These are phyloP conservation scores for Dione vanillae DNA, from an alignment of 2,888 invertebrate species.

Conservation along the genomic window DNA sequence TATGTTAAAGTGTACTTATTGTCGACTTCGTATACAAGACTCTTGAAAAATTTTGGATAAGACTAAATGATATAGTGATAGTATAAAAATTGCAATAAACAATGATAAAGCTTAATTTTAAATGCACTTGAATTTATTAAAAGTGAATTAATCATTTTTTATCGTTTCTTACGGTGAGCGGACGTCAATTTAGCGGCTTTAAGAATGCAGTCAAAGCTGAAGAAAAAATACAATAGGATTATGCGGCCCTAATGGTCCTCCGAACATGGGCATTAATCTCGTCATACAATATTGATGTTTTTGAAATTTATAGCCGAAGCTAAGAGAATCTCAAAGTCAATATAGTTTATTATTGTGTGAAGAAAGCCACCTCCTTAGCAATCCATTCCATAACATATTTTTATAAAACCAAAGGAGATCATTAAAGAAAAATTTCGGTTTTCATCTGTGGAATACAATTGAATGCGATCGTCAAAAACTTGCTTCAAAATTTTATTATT, in stretches of 20 bases:
- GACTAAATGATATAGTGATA: background rate
- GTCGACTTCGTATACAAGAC: background rate
- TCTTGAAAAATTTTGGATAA: background rate
- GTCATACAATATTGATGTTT: constrained; percentile 82
- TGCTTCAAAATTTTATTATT: constrained; percentile 73
- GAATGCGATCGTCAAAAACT: constrained; percentile 78
- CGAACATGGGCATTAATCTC: constrained; percentile 83
- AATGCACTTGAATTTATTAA: constrained; percentile 43
- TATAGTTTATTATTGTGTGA: constrained; percentile 82
- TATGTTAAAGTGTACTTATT: too few species aligned
- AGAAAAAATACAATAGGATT: constrained; percentile 81
- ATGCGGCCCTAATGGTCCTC: constrained; percentile 78
- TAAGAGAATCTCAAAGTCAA: constrained; percentile 77
- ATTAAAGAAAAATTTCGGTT: constrained; percentile 76
- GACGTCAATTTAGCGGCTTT: constrained; percentile 73
- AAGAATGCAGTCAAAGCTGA: constrained; percentile 63
- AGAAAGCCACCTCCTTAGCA: constrained; percentile 74
- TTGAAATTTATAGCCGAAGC: constrained; percentile 77
- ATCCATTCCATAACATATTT: constrained; percentile 71
- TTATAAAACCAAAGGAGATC: constrained; percentile 70
- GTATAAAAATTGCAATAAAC: constrained; percentile 12
- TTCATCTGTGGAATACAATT: constrained; percentile 78
- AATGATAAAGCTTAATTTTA: constrained; percentile 42
- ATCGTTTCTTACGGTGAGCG: constrained; percentile 48
- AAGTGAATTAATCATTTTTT: constrained; percentile 61